Conservation (phyloP, 2,888 invertebrate genomes). For the Drosophila sordidapex region DNA sequence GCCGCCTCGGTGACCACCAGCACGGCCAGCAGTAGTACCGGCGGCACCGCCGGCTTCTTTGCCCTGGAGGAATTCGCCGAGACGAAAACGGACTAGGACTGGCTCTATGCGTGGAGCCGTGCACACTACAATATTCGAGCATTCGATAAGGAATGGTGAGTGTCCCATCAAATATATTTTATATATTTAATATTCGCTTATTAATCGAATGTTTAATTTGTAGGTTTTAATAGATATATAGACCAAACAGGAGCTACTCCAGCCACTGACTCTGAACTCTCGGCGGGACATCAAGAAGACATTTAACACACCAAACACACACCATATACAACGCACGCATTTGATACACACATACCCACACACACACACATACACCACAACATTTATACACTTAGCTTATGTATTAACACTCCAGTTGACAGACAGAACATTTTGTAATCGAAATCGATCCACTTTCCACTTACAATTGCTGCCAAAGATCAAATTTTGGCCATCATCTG, state of each 20-base stretch:
- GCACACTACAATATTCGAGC: conserved; percentile 66
- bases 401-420: conserved; percentile 75
- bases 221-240: conserved; percentile 59
- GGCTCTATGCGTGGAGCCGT: conserved; percentile 65
- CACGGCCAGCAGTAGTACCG: conserved; percentile 68
- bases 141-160: conserved; percentile 73
- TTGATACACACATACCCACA: conserved; percentile 30
- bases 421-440: conserved; percentile 20
- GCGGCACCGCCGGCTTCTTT: conserved; percentile 77
- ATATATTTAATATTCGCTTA: not conserved
- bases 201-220: not conserved
- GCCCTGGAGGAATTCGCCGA: conserved; percentile 82
- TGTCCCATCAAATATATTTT: not conserved
- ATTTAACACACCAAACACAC: conserved; percentile 32
- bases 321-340: conserved; percentile 28
- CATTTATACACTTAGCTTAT: conserved; percentile 61
- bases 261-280: conserved; percentile 29
- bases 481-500: conserved; percentile 25
- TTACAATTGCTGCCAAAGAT: conserved; percentile 28
- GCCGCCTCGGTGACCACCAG: conserved; percentile 64
- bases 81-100: conserved; percentile 76
- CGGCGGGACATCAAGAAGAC: conserved; percentile 34
- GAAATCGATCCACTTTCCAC: conserved; percentile 13
- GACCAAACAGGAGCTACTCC: conserved; percentile 34
- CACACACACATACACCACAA: conserved; percentile 12